These are phyloP conservation scores for Pipa parva DNA, from an alignment of 2,113 vertebrate genomes.

Conservation along the genomic window DNA sequence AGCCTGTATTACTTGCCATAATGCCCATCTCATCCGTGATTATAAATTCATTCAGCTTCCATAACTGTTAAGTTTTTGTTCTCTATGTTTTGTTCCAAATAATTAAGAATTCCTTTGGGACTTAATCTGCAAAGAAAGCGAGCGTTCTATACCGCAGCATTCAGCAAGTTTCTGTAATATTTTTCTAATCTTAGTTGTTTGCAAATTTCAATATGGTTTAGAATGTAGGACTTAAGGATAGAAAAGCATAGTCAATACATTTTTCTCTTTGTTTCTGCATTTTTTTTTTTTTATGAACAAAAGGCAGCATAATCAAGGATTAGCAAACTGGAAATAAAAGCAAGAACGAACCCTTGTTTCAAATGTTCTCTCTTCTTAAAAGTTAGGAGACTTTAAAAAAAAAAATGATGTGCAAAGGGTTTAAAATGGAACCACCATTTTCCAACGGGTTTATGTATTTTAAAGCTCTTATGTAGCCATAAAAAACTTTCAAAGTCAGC, in stretches of 20 bases:
- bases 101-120: constrained; percentile 30
- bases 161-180: constrained; percentile 16
- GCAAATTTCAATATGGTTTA: constrained; percentile 22
- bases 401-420: no score
- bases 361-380: no score
- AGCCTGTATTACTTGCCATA: neutral
- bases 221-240: constrained; percentile 14
- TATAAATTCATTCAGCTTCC: constrained; percentile 18
- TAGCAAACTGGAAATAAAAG: constrained; percentile 31
- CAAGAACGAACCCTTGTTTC: no score
- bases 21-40: constrained; percentile 4
- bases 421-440: no score
- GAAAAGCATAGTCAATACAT: neutral
- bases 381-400: no score
- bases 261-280: neutral
- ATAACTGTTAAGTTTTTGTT: constrained; percentile 11
- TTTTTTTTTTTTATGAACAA: constrained; percentile 22
- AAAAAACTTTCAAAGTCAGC: no score
- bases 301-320: constrained; percentile 27
- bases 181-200: constrained; percentile 32
- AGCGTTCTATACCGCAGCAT: constrained; percentile 12
- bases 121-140: constrained; percentile 31
- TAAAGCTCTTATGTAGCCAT: no score
- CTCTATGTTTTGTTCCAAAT: constrained; percentile 35
- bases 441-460: no score